phyloP scores from a whole-genome alignment of 2,888 invertebrate species.

The Chesias legatella region DNA sequence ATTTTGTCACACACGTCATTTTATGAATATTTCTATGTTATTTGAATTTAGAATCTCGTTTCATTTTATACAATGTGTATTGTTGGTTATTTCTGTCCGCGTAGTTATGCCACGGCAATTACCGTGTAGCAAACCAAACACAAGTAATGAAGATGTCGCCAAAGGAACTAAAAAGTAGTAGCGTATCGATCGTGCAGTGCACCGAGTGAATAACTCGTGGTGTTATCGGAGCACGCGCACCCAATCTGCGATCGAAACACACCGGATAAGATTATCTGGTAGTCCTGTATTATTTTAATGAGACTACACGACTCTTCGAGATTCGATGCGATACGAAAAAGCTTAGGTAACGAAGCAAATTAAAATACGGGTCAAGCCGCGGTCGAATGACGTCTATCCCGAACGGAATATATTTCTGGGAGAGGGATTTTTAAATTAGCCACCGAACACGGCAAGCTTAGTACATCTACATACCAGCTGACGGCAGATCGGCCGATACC shows the following conservation, averaged over 20 bases:
- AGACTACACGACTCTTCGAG: slow-evolving; percentile 78
- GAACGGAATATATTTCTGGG: slow-evolving; percentile 48
- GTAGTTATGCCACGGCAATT: slow-evolving; percentile 13
- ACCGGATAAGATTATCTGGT: slow-evolving; percentile 80
- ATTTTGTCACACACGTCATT: slow-evolving; percentile 64
- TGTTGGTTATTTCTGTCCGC: slow-evolving; percentile 7
- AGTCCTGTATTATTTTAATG: slow-evolving; percentile 81
- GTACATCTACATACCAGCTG: slow-evolving; percentile 76
- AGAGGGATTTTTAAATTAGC: slow-evolving; percentile 73
- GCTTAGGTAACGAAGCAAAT: slow-evolving; percentile 76
- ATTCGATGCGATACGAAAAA: slow-evolving; percentile 74
- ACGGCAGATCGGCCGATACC: slow-evolving; percentile 77
- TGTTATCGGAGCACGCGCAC: slow-evolving; percentile 78
- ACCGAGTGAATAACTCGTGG: slow-evolving; percentile 73
- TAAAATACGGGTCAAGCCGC: slow-evolving; percentile 71
- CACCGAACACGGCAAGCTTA: slow-evolving; percentile 67
- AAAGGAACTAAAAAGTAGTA: slow-evolving; percentile 71
- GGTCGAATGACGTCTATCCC: slow-evolving; percentile 50
- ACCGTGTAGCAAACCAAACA: slow-evolving; percentile 40
- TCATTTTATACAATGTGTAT: slow-evolving; percentile 15
- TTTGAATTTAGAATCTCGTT: slow-evolving; percentile 51
- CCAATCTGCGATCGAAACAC: slow-evolving; percentile 78
- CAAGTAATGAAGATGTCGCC: slow-evolving; percentile 77
- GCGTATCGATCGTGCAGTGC: slow-evolving; percentile 73
- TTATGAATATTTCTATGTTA: slow-evolving; percentile 68